A percentile compares a stretch with the other conserved stretches of the same genome.
phyloP scores from a whole-genome alignment of 2,888 invertebrate genomes.

The Coleophora flavipennella region DNA sequence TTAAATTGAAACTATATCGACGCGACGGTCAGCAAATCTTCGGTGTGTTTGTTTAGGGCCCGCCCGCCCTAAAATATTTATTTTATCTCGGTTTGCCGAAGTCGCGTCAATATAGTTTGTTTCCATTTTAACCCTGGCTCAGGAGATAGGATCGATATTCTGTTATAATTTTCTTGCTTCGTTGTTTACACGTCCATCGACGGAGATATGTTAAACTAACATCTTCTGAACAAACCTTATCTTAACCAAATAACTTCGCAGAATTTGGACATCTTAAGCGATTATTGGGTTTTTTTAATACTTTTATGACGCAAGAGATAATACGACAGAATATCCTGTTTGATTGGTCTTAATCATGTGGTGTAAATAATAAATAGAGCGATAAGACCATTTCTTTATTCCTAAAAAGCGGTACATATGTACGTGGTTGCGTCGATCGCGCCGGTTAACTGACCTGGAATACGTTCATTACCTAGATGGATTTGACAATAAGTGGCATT shows the following conservation, averaged over 20 bases:
- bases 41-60: conserved; percentile 69
- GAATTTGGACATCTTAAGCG: conserved; percentile 44
- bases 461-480: too few relatives aligned
- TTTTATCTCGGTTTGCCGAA: conserved; percentile 71
- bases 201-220: conserved; percentile 59
- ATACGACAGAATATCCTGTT: conserved; percentile 44
- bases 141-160: conserved; percentile 60
- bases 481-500: too few relatives aligned
- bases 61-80: conserved; percentile 72
- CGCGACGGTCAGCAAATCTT: conserved; percentile 68
- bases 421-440: too few relatives aligned
- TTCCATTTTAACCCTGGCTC: conserved; percentile 57
- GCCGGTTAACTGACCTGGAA: too few relatives aligned
- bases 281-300: conserved; percentile 38
- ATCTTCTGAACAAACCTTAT: conserved; percentile 57
- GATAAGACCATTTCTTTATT: too few relatives aligned
- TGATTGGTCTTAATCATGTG: conserved; percentile 8
- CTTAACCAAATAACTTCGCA: conserved; percentile 61
- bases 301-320: conserved; percentile 2
- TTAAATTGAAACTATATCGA: conserved; percentile 71
- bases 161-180: conserved; percentile 58
- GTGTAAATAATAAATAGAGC: too few relatives aligned
- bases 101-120: conserved; percentile 69
- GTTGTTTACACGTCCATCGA: conserved; percentile 47
- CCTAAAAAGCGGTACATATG: too few relatives aligned